Evolutionary conservation across 2,888 invertebrate genomes (phyloP), one percentile per base, ranked within the genome.

Genomic region (Anoplius nigerrimus): DNA sequence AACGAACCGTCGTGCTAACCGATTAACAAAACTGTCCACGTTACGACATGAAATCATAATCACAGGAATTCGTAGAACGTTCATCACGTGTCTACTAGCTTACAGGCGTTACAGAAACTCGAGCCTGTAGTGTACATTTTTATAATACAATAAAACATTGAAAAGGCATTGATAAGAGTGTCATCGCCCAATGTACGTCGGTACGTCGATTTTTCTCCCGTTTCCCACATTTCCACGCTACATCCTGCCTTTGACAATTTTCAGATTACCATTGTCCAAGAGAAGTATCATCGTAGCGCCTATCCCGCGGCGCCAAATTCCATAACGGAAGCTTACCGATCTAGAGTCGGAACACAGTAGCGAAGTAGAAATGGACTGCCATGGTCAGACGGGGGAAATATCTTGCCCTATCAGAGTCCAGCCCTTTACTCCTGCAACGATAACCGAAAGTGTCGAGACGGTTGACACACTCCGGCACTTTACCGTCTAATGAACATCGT

Each of bases 401-500:
- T 34, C 11, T 11, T 34, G 34, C 4, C 34, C 63, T 65, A 71
- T 73, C 71, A 70, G n/a, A 15, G 57, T 34, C 53, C 52, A 34
- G 15, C 55, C 48, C 27, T 24, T 15, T 45, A 18, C 52, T n/a
- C 52, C n/a, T 34, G 34, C 24, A 60, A 18, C 54, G 43, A 3
- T 27, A n/a, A 6, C 54, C 42, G 46, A 56, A 34, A 34, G 61
- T n/a, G n/a, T 46, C 53, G 61, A 63, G 66, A 60, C 66, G 62
- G 71, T 67, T 66, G 67, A 62, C 67, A 59, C 51, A 27, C 52
- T 54, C 63, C 34, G 55, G 34, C 59, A 69, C 71, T 74, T 74
- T 71, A 74, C 74, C n/a, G n/a, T n/a, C 71, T 71, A 69, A 74
- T 69, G 69, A 63, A 65, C 69, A 22, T 59, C 42, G 42, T 42